Evolutionary conservation across 2,888 invertebrate genomes (phyloP), one percentile per base, ranked within the genome.

Genomic region (Bedellia somnulentella): DNA sequence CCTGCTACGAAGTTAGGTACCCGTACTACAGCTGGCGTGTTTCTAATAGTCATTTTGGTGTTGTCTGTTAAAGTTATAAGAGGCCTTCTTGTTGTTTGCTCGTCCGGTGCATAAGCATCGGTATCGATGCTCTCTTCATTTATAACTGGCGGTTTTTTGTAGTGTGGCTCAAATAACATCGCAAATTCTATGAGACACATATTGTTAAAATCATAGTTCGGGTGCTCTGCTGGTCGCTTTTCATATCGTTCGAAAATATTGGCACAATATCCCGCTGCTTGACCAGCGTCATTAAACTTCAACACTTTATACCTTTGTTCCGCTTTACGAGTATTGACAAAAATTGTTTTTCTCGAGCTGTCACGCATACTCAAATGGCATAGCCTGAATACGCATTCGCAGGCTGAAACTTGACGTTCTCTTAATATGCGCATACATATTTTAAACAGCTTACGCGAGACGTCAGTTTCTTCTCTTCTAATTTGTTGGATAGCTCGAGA

Each of bases 371-470:
- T 32, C 5, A 32, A 38, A 32, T 42, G 42, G 30, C 41, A 38
- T n/a, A n/a, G n/a, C n/a, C n/a, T n/a, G n/a, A n/a, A 48, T 9
- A 34, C 47, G 33, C 44, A 48, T 44, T 51, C 46, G 15, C 30
- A 22, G 10, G 47, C 44, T 29, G 48, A 47, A 8, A 51, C 37
- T 42, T 47, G 43, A 24, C 46, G 32, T 37, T 49, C 42, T 15
- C 41, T 31, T 11, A 52, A 29, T 32, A 52, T 46, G 11, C 30
- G 30, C 46, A 49, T 48, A 21, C 45, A 49, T 32, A 47, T 35
- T 17, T 28, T 37, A 27, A 49, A 50, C 5, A 49, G 36, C 18
- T 42, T 41, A 16, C 38, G 37, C 12, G 43, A 40, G 15, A 45
- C 16, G 23, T 44, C 33, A 5, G 36, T 14, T 17, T 43, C 40